A percentile compares a stretch with the other conserved stretches of the same genome.
These are phyloP conservation scores for Lagorchestes hirsutus DNA, from an alignment of 2,797 vertebrate species.

Conservation along the genomic window DNA sequence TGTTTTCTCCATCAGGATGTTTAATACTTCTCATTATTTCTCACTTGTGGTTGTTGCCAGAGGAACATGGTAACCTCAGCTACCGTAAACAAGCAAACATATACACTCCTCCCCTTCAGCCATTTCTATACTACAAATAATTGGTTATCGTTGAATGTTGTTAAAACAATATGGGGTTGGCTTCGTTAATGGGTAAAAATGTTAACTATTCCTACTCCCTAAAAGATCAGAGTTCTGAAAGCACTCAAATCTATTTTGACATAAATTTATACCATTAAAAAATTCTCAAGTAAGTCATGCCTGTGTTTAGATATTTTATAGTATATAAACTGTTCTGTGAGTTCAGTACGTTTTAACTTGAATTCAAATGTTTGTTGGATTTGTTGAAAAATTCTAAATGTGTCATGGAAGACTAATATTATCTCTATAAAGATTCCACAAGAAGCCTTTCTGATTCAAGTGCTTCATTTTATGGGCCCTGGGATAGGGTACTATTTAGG, in stretches of 20 bases:
- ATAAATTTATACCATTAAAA: neutral
- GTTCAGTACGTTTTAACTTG: neutral
- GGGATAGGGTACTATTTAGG: neutral
- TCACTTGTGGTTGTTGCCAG: constrained; percentile 76
- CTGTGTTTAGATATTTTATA: neutral
- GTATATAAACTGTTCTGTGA: neutral
- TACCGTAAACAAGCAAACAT: constrained; percentile 66
- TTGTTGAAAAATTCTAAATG: neutral
- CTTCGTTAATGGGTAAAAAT: constrained; percentile 50
- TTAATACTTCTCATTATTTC: constrained; percentile 80
- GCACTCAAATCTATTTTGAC: constrained; percentile 40
- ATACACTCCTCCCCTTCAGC: constrained; percentile 34
- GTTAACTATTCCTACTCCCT: neutral
- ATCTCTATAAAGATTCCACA: neutral
- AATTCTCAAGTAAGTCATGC: neutral
- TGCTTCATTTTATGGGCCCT: neutral
- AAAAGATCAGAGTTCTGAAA: constrained; percentile 27
- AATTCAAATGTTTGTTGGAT: neutral
- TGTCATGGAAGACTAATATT: neutral
- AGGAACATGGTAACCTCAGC: constrained; percentile 70
- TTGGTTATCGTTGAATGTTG: constrained; percentile 7
- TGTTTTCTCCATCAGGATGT: constrained; percentile 74
- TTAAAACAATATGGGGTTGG: neutral
- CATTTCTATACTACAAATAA: constrained; percentile 49
- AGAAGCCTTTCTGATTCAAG: neutral